These are phyloP conservation scores for Tachycineta bicolor DNA, from an alignment of 2,113 vertebrate genomes.

Conservation along the genomic window DNA sequence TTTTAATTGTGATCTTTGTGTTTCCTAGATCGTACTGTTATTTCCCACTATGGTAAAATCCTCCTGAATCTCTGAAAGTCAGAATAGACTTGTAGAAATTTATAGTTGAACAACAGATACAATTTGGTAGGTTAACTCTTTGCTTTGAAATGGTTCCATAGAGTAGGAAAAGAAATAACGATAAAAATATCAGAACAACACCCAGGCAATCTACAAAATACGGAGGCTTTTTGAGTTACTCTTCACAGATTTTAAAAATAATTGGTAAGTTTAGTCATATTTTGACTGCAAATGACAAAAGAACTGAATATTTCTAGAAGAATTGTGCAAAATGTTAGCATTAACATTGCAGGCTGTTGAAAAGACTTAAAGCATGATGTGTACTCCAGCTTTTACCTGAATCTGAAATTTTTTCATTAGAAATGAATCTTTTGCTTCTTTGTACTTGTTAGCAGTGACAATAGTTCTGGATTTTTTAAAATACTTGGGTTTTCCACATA, in stretches of 20 bases:
- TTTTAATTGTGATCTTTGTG: not conserved
- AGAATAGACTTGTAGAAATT: not conserved
- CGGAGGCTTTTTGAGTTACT: not conserved
- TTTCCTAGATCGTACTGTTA: not conserved
- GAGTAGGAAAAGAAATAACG: not conserved
- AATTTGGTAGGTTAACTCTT: not conserved
- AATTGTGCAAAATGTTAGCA: not conserved
- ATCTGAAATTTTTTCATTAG: not conserved
- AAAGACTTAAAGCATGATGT: not conserved
- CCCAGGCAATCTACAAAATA: not conserved
- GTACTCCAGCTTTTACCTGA: not conserved
- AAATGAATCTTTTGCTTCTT: not conserved
- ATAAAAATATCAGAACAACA: not conserved
- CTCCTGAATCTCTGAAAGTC: not conserved
- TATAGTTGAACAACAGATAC: not conserved
- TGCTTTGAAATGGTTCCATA: not conserved
- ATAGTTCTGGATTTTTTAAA: not conserved
- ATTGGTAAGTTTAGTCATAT: not conserved
- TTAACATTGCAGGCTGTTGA: not conserved
- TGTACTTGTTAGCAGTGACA: not conserved
- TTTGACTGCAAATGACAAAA: not conserved
- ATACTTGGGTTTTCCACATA: not conserved
- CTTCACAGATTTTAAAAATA: not conserved
- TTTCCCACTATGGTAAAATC: not conserved
- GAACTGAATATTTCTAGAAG: not conserved